Percentiles rank a stretch among this genome's conserved stretches.
Conservation (phyloP, 2,888 invertebrate species). For the Mylabris sibirica region DNA sequence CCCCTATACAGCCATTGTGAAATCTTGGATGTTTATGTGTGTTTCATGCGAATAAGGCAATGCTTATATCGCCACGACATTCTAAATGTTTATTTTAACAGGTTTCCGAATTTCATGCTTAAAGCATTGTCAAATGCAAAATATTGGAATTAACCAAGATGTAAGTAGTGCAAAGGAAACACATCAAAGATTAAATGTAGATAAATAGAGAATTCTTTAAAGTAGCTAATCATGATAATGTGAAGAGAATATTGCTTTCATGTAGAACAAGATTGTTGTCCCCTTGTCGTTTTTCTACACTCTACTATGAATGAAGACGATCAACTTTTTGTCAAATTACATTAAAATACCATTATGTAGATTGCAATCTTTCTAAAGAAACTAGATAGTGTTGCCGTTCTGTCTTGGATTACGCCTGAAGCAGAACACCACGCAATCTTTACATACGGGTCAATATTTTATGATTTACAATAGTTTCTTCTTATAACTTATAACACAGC, state of each 20-base stretch:
- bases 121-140: background rate
- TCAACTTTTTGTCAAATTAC: constrained; percentile 39
- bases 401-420: background rate
- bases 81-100: background rate
- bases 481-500: background rate
- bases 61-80: background rate
- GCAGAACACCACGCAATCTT: background rate
- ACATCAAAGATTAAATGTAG: background rate
- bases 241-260: background rate
- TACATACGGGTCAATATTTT: background rate
- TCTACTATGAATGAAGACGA: background rate
- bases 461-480: background rate
- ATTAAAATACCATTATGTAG: constrained; percentile 43
- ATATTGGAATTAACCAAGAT: background rate
- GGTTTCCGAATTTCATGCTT: background rate
- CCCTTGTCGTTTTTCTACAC: background rate
- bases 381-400: constrained; percentile 25
- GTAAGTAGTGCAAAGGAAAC: background rate
- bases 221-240: background rate
- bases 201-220: background rate
- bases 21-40: background rate
- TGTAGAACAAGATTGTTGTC: background rate
- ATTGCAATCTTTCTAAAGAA: constrained; percentile 38
- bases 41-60: background rate
- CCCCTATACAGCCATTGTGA: too few relatives aligned